phyloP scores from a whole-genome alignment of 2,888 invertebrate genomes.

The Zaprionus bogoriensis region DNA sequence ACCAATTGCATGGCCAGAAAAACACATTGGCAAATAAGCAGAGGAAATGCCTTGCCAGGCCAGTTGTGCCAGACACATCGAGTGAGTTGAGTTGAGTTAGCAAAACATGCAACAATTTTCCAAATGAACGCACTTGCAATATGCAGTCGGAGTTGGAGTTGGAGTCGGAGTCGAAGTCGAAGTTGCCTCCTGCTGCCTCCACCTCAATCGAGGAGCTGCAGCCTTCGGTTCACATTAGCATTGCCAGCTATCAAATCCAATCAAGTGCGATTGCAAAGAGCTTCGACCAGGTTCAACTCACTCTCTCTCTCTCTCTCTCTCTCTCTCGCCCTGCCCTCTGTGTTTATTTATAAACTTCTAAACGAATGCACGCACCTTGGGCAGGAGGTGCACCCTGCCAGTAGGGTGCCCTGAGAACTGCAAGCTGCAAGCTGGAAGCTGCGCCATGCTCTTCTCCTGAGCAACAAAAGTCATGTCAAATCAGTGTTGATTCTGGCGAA shows the following conservation, averaged over 20 bases:
- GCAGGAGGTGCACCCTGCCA: constrained; percentile 20
- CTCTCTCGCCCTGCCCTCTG: constrained; percentile 5
- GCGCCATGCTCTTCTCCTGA: constrained; percentile 57
- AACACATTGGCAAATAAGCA: constrained; percentile 51
- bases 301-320: background rate
- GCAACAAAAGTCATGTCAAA: constrained; percentile 76
- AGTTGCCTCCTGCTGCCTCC: constrained; percentile 7
- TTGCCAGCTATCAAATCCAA: constrained; percentile 72
- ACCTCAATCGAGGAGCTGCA: background rate
- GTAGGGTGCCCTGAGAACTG: constrained; percentile 13
- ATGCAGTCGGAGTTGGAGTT: constrained; percentile 47
- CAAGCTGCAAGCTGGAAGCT: constrained; percentile 44
- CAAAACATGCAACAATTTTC: constrained; percentile 79
- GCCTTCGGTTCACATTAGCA: constrained; percentile 54
- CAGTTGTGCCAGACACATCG: constrained; percentile 53
- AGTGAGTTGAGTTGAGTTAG: constrained; percentile 68
- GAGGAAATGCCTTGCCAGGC: constrained; percentile 38
- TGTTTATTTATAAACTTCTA: constrained; percentile 76
- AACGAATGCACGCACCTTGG: constrained; percentile 74
- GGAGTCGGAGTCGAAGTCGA: constrained; percentile 8
- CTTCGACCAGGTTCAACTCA: constrained; percentile 37
- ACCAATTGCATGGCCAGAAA: background rate
- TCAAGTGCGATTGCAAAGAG: constrained; percentile 68
- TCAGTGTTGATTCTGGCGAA: constrained; percentile 77
- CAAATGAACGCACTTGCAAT: constrained; percentile 76